These are phyloP conservation scores for Rotaria socialis DNA, from an alignment of 2,888 invertebrate species.

Conservation along the genomic window DNA sequence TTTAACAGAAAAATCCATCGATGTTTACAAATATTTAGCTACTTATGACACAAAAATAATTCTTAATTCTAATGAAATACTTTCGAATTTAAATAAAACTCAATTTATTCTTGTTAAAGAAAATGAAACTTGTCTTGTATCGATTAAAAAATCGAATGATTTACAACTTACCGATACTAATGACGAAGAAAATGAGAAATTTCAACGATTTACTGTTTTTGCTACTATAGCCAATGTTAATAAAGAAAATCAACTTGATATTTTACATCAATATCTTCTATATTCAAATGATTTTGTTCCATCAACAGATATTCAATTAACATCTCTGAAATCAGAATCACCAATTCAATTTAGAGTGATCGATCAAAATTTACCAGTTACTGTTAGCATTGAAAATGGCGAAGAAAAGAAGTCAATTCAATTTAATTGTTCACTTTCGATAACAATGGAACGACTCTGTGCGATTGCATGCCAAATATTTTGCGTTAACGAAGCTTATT, in stretches of 20 bases:
- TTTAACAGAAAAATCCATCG: neutral
- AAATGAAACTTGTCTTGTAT: conserved; percentile 28
- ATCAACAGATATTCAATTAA: neutral
- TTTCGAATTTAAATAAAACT: neutral
- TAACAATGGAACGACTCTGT: neutral
- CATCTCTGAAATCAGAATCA: neutral
- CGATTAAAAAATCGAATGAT: neutral
- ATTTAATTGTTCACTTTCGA: neutral
- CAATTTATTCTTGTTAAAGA: conserved; percentile 1
- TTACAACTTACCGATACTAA: no score
- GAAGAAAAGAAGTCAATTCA: neutral
- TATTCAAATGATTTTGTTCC: neutral
- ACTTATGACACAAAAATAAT: neutral
- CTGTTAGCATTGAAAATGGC: neutral
- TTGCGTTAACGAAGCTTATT: neutral
- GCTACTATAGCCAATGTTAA: neutral
- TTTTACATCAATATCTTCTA: neutral
- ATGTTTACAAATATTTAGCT: neutral
- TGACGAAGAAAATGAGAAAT: neutral
- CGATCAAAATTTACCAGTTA: neutral
- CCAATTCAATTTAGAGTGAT: neutral
- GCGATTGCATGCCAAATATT: neutral
- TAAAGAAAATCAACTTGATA: neutral
- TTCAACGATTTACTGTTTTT: neutral
- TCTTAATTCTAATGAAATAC: neutral